Evolutionary conservation across 2,888 invertebrate genomes (phyloP).

Genomic region (Eupithecia tripunctaria): DNA sequence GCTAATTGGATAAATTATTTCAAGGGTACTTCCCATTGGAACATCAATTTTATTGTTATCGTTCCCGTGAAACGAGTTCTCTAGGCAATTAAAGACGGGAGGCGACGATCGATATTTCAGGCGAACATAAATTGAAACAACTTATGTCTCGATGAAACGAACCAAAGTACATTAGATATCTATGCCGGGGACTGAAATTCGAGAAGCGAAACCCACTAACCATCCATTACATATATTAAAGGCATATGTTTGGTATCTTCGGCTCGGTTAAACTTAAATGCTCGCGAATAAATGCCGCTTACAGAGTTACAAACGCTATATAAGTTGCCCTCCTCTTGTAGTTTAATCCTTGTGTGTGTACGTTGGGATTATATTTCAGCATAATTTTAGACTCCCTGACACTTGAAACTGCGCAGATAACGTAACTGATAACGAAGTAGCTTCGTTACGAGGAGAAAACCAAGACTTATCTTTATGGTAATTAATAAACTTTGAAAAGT

Average conservation of each 20-base stretch:
- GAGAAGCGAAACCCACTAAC: conserved; percentile 14
- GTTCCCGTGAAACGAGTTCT: conserved; percentile 45
- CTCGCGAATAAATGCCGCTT: neutral
- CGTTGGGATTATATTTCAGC: neutral
- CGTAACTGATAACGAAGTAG: neutral
- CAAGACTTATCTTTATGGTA: conserved; percentile 14
- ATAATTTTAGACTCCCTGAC: neutral
- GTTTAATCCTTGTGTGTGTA: neutral
- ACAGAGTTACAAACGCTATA: neutral
- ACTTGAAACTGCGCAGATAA: neutral
- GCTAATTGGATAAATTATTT: conserved; percentile 40
- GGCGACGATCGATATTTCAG: conserved; percentile 32
- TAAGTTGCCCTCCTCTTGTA: neutral
- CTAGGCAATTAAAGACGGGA: conserved; percentile 38
- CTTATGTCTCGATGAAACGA: conserved; percentile 31
- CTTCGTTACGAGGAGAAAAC: conserved; percentile 2
- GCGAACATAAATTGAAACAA: conserved; percentile 33
- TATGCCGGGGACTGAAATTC: conserved; percentile 13
- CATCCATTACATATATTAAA: neutral
- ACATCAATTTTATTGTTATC: conserved; percentile 45
- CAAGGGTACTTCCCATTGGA: conserved; percentile 41
- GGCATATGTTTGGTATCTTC: neutral
- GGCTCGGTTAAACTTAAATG: conserved; percentile 4
- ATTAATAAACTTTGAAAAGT: conserved; percentile 19
- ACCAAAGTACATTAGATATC: conserved; percentile 15